Evolutionary conservation across 2,113 vertebrate species (phyloP).

Genomic region (Hemichromis elongatus): DNA sequence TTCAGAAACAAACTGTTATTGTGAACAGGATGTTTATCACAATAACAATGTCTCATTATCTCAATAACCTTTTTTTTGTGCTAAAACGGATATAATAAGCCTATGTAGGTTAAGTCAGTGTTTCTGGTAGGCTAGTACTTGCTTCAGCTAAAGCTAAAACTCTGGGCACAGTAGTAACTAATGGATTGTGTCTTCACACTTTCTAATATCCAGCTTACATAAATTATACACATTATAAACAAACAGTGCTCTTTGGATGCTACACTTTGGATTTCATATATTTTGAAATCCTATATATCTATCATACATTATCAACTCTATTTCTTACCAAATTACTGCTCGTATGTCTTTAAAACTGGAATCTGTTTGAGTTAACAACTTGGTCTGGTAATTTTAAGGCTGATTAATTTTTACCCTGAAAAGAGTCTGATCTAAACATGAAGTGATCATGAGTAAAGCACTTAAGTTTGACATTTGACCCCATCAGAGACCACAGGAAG

Average conservation of each 20-base stretch:
- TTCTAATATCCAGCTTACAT: background rate
- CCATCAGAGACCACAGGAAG: background rate
- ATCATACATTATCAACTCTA: background rate
- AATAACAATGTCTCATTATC: background rate
- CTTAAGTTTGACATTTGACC: background rate
- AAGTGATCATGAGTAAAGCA: background rate
- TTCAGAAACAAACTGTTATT: background rate
- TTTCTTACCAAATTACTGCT: background rate
- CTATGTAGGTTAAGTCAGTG: background rate
- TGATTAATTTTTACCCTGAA: too few species aligned
- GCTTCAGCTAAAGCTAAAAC: background rate
- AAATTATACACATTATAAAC: background rate
- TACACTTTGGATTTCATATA: background rate
- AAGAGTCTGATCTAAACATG: background rate
- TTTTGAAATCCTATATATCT: background rate
- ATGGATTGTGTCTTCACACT: background rate
- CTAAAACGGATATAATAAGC: background rate
- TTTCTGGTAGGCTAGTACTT: background rate
- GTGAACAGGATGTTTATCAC: background rate
- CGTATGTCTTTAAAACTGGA: background rate
- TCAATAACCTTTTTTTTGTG: background rate
- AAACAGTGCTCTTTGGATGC: background rate
- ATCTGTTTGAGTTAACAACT: background rate
- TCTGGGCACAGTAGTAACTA: background rate
- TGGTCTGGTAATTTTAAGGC: background rate